Evolutionary conservation across 2,888 invertebrate genomes (phyloP), one percentile per base, ranked within the genome.

Genomic region (Clivina fossor): DNA sequence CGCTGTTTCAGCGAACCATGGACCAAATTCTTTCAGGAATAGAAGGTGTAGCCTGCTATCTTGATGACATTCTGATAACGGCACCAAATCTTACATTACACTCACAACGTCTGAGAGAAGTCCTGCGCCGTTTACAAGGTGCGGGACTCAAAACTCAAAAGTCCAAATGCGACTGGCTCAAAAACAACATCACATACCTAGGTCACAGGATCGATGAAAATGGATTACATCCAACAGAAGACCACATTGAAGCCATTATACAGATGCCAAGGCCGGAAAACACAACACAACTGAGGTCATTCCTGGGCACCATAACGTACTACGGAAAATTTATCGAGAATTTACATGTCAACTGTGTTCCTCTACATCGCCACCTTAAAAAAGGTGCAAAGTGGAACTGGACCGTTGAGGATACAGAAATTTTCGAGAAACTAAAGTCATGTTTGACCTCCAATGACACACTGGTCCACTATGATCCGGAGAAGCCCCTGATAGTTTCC

Each of bases 391-490:
- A 9, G 3, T 62, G 37, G 28, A 38, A 46, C 13, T 60, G 61
- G 60, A 56, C 43, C 20, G 11, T 5, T 0, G 44, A 47, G 9
- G 58, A 58, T 22, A 26, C 38, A 13, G 18, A 56, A 15, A 20
- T 55, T 20, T 61, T 61, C 55, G 43, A 43, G n/a, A 43, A 49
- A 11, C 24, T 61, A 13, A 60, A 58, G 53, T 33, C 50, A 7
- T 41, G 16, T 18, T 35, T 61, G 28, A 53, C 56, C 16, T 58
- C 59, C 5, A 30, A 32, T 16, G 46, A 57, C 24, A 57, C 56
- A 8, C 35, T 62, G 18, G 56, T 60, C 7, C 62, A 59, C 30
- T 62, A 56, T 13, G 50, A 60, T 41, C 46, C 47, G 26, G 22
- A 50, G 2, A 13, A 50, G 20, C 57, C 54, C 4, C 11, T 58